Percentiles rank a stretch among this genome's conserved stretches.
These are phyloP conservation scores for Latrodectus geometricus DNA, from an alignment of 1,140 invertebrate genomes.

Conservation along the genomic window DNA sequence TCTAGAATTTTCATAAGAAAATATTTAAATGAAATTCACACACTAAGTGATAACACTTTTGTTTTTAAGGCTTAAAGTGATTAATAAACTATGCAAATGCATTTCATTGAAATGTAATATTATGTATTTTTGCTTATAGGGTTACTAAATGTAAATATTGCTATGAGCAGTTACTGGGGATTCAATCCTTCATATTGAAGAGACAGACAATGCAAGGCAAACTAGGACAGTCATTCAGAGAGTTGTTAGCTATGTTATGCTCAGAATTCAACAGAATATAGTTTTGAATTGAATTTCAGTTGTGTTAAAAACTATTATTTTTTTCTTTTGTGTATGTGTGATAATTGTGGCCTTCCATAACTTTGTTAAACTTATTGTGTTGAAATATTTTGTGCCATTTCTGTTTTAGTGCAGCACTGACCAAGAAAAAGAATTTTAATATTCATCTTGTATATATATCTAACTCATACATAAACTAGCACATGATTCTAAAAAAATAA, in stretches of 20 bases:
- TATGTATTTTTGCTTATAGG: conserved; percentile 68
- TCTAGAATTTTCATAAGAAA: too few species aligned
- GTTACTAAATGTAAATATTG: conserved; percentile 80
- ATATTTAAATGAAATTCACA: too few species aligned
- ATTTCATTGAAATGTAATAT: conserved; percentile 3
- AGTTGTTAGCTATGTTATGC: conserved; percentile 76
- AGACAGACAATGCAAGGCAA: conserved; percentile 77
- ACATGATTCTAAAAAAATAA: not conserved
- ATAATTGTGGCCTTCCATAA: conserved; percentile 50
- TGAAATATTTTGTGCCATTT: conserved; percentile 43
- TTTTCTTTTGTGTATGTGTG: conserved; percentile 17
- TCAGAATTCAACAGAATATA: conserved; percentile 56
- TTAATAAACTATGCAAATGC: not conserved
- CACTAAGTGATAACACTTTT: too few species aligned
- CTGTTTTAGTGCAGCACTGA: conserved; percentile 15
- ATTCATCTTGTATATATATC: conserved; percentile 4
- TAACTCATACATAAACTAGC: not conserved
- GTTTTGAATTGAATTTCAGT: not conserved
- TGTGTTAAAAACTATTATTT: not conserved
- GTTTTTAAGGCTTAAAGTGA: not conserved
- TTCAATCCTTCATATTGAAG: conserved; percentile 76
- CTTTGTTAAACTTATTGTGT: not conserved
- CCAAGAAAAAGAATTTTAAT: not conserved
- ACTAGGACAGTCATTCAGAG: conserved; percentile 76
- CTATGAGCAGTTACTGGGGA: conserved; percentile 76